A percentile compares a stretch with the other conserved stretches of the same genome.
These are phyloP conservation scores for Mirounga angustirostris DNA, from an alignment of 2,113 vertebrate species.

Conservation along the genomic window DNA sequence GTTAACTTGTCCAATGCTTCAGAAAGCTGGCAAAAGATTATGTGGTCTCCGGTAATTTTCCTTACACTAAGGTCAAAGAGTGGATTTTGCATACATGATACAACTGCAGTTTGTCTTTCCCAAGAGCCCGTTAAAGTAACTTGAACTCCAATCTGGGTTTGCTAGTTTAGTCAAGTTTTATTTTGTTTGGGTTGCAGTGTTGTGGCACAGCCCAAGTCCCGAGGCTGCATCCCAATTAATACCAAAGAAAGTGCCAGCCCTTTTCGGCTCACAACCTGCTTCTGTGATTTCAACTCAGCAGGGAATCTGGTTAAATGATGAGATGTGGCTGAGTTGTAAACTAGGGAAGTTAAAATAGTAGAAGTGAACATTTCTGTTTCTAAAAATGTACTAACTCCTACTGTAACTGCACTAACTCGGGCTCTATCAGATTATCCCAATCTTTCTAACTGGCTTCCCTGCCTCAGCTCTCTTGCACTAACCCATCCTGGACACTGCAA, in stretches of 20 bases:
- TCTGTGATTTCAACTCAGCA: slow-evolving; percentile 56
- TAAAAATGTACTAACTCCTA: background rate
- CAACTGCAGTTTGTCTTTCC: slow-evolving; percentile 69
- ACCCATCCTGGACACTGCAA: background rate
- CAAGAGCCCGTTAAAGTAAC: slow-evolving; percentile 72
- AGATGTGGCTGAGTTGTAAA: background rate
- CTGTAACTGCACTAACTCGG: background rate
- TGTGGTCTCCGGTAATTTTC: slow-evolving; percentile 46
- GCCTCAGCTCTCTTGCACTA: background rate
- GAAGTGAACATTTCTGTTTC: slow-evolving; percentile 29
- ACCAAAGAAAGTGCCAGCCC: slow-evolving; percentile 54
- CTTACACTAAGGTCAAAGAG: slow-evolving; percentile 76
- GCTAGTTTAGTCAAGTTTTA: slow-evolving; percentile 70
- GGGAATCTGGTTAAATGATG: slow-evolving; percentile 29
- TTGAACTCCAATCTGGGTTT: slow-evolving; percentile 67
- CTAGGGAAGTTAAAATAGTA: slow-evolving; percentile 18
- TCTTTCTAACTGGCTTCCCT: background rate
- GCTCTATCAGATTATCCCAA: background rate
- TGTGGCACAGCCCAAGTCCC: slow-evolving; percentile 53
- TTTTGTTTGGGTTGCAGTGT: slow-evolving; percentile 79
- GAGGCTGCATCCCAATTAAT: slow-evolving; percentile 57
- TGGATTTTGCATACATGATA: slow-evolving; percentile 65
- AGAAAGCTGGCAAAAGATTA: slow-evolving; percentile 56
- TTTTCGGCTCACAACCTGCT: slow-evolving; percentile 58
- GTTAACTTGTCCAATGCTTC: slow-evolving; percentile 54